These are phyloP conservation scores for Gallinago jamesoni DNA, from an alignment of 2,113 vertebrate species.

Conservation along the genomic window DNA sequence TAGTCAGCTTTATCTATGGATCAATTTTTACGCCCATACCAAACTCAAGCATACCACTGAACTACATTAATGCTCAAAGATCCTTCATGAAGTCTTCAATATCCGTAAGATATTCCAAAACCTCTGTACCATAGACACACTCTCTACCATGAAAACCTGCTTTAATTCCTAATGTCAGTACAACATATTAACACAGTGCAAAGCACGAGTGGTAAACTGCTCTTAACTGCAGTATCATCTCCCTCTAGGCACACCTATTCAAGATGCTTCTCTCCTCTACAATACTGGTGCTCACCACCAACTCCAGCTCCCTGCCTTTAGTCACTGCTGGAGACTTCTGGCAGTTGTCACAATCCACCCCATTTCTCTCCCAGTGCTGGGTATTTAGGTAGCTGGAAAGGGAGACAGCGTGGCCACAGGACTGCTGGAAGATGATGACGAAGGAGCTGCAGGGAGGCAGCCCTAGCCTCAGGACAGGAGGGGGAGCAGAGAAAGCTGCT, in stretches of 20 bases:
- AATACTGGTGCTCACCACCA: neutral
- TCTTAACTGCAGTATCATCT: no score
- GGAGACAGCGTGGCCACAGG: neutral
- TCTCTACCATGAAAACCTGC: neutral
- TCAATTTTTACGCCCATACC: neutral
- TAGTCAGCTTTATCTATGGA: neutral
- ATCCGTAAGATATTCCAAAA: neutral
- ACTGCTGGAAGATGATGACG: neutral
- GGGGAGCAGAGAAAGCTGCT: neutral
- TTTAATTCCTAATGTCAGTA: neutral
- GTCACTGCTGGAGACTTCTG: neutral
- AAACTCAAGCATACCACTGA: neutral
- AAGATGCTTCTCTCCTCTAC: neutral
- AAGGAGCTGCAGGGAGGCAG: neutral
- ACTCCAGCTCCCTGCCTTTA: neutral
- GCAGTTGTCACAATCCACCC: neutral
- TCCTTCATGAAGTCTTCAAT: neutral
- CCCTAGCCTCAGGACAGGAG: neutral
- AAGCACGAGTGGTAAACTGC: neutral
- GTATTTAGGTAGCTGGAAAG: neutral
- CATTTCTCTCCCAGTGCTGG: no score
- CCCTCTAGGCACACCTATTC: neutral
- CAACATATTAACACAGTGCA: neutral
- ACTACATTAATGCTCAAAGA: neutral
- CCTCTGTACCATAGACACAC: neutral